Evolutionary conservation across 2,888 invertebrate species (phyloP).

Genomic region (Leptodirus hochenwartii): DNA sequence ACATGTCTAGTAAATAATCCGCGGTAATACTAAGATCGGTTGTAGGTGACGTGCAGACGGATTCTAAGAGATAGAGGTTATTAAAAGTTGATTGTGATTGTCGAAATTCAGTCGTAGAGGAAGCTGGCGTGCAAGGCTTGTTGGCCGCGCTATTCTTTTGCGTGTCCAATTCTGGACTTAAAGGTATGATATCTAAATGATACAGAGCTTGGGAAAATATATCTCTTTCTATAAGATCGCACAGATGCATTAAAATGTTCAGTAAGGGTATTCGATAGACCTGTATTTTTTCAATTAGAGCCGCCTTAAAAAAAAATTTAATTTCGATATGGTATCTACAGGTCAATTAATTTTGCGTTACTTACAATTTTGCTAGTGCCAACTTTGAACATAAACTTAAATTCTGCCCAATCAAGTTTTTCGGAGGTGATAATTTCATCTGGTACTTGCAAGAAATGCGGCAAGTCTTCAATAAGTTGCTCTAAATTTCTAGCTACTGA

Average conservation of each 20-base stretch:
- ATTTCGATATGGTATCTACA: background rate
- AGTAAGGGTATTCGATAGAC: constrained; percentile 30
- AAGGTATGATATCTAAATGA: no score
- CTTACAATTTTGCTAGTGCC: constrained; percentile 47
- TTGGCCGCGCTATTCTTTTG: no score
- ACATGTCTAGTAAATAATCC: constrained; percentile 34
- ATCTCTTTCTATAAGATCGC: constrained; percentile 40
- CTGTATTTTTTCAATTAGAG: constrained; percentile 31
- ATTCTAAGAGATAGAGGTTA: constrained; percentile 39
- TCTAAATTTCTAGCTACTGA: constrained; percentile 42
- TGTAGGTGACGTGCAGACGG: constrained; percentile 39
- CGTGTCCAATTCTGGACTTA: no score
- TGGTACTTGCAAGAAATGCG: constrained; percentile 37
- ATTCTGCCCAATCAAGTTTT: constrained; percentile 39
- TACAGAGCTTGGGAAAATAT: constrained; percentile 39
- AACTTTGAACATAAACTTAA: constrained; percentile 41
- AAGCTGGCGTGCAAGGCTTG: no score
- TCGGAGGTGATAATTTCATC: constrained; percentile 43
- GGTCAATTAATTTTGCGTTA: constrained; percentile 12
- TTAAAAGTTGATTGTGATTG: no score
- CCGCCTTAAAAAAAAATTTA: constrained; percentile 24
- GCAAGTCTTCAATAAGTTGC: constrained; percentile 42
- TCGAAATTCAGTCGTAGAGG: no score
- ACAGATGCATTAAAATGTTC: constrained; percentile 31
- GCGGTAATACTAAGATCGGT: constrained; percentile 37